phyloP scores from a whole-genome alignment of 2,888 invertebrate genomes.

The Agrenia bidenticulata region DNA sequence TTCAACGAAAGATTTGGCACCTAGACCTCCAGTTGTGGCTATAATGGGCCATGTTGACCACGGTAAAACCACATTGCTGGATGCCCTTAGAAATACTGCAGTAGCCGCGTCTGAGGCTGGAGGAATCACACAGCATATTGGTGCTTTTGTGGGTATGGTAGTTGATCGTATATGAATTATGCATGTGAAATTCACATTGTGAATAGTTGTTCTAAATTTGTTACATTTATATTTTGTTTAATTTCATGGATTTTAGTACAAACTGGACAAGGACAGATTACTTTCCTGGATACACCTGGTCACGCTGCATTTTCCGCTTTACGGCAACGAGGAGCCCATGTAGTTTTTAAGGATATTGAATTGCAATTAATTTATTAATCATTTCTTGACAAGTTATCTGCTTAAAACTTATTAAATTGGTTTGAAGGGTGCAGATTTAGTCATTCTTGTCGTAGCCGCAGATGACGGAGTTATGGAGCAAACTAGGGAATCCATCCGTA shows the following conservation, averaged over 20 bases:
- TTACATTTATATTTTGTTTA: too few species aligned
- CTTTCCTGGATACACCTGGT: slow-evolving; percentile 97
- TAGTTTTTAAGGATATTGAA: too few species aligned
- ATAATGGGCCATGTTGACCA: slow-evolving; percentile 99
- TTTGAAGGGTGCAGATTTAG: slow-evolving; percentile 74
- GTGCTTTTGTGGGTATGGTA: slow-evolving; percentile 88
- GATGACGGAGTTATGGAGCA: slow-evolving; percentile 99
- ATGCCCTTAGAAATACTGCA: slow-evolving; percentile 78
- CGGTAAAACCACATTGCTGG: slow-evolving; percentile 76
- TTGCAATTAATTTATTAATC: background rate
- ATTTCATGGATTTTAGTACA: too few species aligned
- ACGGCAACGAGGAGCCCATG: slow-evolving; percentile 88
- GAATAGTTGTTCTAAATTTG: too few species aligned
- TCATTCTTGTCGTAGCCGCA: slow-evolving; percentile 94
- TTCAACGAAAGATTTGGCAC: slow-evolving; percentile 62
- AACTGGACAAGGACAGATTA: slow-evolving; percentile 72
- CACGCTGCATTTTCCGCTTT: slow-evolving; percentile 96
- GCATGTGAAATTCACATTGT: background rate
- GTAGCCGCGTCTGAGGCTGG: slow-evolving; percentile 93
- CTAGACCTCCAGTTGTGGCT: slow-evolving; percentile 89
- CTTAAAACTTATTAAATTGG: background rate
- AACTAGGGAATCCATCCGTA: slow-evolving; percentile 84
- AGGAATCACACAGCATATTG: slow-evolving; percentile 98
- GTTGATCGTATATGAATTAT: too few species aligned
- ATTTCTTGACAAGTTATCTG: background rate